Conservation (phyloP, 2,113 vertebrate genomes). For the Bujurquina vittata region DNA sequence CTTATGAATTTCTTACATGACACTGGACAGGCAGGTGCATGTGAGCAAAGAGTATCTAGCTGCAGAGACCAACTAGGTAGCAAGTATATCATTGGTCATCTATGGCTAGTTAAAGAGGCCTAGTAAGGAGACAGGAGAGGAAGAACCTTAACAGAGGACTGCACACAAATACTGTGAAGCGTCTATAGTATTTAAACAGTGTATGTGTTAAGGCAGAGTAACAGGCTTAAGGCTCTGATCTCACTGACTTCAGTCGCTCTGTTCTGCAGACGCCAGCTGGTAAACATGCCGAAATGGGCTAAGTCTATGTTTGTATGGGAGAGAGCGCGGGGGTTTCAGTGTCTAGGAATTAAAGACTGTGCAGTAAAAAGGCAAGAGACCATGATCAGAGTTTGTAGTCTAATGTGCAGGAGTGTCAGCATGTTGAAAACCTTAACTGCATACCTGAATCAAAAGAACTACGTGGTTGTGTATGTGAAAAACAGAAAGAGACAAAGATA, state of each 20-base stretch:
- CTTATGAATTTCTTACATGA: conserved; percentile 5
- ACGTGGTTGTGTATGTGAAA: conserved; percentile 14
- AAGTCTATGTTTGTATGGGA: conserved; percentile 59
- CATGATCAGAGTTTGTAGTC: conserved; percentile 23
- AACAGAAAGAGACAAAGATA: conserved; percentile 61
- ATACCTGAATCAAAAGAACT: conserved; percentile 18
- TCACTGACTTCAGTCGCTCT: conserved; percentile 54
- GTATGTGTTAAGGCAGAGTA: conserved; percentile 61
- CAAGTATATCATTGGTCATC: conserved; percentile 98
- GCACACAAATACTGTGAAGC: conserved; percentile 58
- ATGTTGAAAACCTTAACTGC: conserved; percentile 32
- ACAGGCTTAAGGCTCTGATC: conserved; percentile 72
- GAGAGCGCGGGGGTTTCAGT: conserved; percentile 2
- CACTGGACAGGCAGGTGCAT: not conserved
- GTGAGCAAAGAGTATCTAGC: conserved; percentile 30
- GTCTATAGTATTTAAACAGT: conserved; percentile 74
- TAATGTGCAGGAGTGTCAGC: conserved; percentile 5
- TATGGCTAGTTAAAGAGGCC: conserved; percentile 93
- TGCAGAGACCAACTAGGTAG: conserved; percentile 77
- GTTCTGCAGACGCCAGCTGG: conserved; percentile 72
- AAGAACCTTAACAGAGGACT: conserved; percentile 85
- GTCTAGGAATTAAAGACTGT: conserved; percentile 21
- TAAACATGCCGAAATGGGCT: conserved; percentile 67
- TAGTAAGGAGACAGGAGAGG: conserved; percentile 89
- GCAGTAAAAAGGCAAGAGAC: conserved; percentile 56